These are phyloP conservation scores for Drosophila leonis DNA, from an alignment of 2,888 invertebrate genomes.

Conservation along the genomic window DNA sequence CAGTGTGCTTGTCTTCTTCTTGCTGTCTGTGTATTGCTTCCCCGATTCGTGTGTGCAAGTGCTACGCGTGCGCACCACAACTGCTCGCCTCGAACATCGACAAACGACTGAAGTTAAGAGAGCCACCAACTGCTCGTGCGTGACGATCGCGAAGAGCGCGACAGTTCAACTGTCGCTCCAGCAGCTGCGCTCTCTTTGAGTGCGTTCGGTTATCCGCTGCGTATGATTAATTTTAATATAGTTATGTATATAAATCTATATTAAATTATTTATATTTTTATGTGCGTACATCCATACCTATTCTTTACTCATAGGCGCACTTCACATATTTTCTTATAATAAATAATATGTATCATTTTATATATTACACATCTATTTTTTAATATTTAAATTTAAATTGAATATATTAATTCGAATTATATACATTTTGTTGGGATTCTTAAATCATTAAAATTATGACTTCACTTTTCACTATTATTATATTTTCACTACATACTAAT, in stretches of 20 bases:
- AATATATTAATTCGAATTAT: not conserved
- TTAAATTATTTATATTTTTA: not conserved
- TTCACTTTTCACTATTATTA: not conserved
- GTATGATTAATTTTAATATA: constrained; percentile 9
- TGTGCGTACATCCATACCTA: not conserved
- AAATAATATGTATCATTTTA: not conserved
- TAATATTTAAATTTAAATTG: not conserved
- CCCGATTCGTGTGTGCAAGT: constrained; percentile 32
- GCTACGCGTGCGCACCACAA: constrained; percentile 56
- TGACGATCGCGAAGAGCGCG: constrained; percentile 22
- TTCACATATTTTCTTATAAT: not conserved
- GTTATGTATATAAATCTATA: not conserved
- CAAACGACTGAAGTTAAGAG: constrained; percentile 47
- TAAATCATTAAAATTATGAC: not conserved
- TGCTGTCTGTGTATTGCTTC: constrained; percentile 15
- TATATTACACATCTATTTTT: not conserved
- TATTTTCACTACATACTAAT: not conserved
- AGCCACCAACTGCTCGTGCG: not conserved
- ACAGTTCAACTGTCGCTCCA: constrained; percentile 1
- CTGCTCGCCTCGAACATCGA: constrained; percentile 51
- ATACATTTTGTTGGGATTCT: not conserved
- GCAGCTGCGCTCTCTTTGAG: not conserved
- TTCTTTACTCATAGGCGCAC: not conserved
- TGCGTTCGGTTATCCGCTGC: not conserved
- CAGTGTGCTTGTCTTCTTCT: constrained; percentile 26